Percentiles rank a stretch among this genome's conserved stretches.
These are phyloP conservation scores for Psittacula derbiana DNA, from an alignment of 2,797 vertebrate species.

Conservation along the genomic window DNA sequence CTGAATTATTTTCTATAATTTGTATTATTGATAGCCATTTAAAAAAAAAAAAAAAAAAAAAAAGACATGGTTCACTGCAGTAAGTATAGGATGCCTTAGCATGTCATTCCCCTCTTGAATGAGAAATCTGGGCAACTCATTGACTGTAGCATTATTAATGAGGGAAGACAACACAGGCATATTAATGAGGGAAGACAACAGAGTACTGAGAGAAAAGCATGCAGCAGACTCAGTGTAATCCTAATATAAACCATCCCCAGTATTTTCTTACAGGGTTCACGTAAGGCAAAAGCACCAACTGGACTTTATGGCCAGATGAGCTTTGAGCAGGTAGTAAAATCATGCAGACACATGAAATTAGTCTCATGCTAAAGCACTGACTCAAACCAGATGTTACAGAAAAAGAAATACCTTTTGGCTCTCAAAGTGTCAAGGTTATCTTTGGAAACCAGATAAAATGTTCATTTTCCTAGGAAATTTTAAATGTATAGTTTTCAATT, in stretches of 20 bases:
- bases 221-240: background rate
- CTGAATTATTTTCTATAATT: background rate
- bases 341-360: slow-evolving; percentile 49
- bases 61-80: background rate
- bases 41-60: too few relatives aligned
- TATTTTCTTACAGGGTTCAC: background rate
- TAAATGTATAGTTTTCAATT: slow-evolving; percentile 2
- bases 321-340: background rate
- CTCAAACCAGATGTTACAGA: slow-evolving; percentile 30
- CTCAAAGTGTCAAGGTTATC: slow-evolving; percentile 42
- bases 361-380: slow-evolving; percentile 37
- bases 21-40: background rate
- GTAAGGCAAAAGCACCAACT: background rate
- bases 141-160: background rate
- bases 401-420: slow-evolving; percentile 48
- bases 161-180: background rate
- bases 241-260: background rate
- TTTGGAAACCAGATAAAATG: slow-evolving; percentile 44
- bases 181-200: slow-evolving; percentile 18
- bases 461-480: slow-evolving; percentile 37
- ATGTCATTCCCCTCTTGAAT: background rate
- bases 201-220: slow-evolving; percentile 2
- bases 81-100: background rate
- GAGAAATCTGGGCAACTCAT: background rate
- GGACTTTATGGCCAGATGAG: background rate